phyloP scores from a whole-genome alignment of 2,888 invertebrate genomes.

The Dasysyrphus tricinctus region DNA sequence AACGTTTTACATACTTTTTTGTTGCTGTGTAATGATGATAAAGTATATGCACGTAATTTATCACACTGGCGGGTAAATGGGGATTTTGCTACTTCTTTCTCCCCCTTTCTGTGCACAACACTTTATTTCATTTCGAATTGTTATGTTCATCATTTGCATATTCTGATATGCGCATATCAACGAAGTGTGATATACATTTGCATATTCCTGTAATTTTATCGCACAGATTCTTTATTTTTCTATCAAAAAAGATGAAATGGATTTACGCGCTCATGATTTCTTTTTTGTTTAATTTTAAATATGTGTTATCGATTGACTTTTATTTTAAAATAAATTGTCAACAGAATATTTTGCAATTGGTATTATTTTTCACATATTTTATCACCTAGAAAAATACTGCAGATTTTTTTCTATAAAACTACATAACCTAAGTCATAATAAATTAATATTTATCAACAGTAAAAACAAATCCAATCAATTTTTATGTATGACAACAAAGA shows the following conservation, averaged over 20 bases:
- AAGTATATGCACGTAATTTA: conserved; percentile 40
- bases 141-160: conserved; percentile 53
- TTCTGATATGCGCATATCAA: conserved; percentile 47
- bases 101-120: conserved; percentile 5
- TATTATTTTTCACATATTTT: conserved; percentile 16
- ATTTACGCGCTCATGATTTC: conserved; percentile 18
- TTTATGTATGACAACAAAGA: conserved; percentile 10
- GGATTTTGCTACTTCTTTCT: background rate
- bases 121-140: conserved; percentile 46
- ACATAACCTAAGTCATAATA: conserved; percentile 23
- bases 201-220: conserved; percentile 44
- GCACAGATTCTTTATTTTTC: conserved; percentile 19
- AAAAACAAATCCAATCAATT: conserved; percentile 7
- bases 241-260: conserved; percentile 47
- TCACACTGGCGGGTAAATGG: conserved; percentile 9
- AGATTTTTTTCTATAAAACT: background rate
- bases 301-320: conserved; percentile 37
- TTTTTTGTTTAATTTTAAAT: background rate
- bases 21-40: conserved; percentile 45
- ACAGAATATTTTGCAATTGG: conserved; percentile 5
- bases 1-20: conserved; percentile 24
- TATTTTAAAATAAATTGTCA: conserved; percentile 33
- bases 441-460: conserved; percentile 23
- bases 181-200: conserved; percentile 30
- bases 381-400: background rate